Conservation (phyloP, 2,888 invertebrate species). For the Incurvaria masculella region DNA sequence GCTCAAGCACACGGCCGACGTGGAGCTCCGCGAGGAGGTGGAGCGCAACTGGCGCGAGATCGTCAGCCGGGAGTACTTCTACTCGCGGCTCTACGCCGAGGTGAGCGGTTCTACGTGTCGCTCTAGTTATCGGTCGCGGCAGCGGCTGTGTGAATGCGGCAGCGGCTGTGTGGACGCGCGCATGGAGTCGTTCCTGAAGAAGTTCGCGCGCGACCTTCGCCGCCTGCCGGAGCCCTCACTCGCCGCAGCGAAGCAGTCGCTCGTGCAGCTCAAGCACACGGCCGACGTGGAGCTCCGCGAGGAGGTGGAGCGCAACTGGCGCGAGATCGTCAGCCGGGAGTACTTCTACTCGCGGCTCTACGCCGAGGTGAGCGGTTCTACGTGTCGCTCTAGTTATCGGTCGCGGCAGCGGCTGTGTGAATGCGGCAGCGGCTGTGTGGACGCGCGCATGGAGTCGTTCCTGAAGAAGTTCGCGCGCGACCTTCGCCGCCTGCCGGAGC, state of each 20-base stretch:
- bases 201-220: slow-evolving; percentile 57
- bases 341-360: slow-evolving; percentile 76
- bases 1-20: slow-evolving; percentile 60
- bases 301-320: slow-evolving; percentile 75
- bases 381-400: too few relatives aligned
- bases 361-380: too few relatives aligned
- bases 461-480: slow-evolving; percentile 59
- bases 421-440: slow-evolving; percentile 58
- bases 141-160: too few relatives aligned
- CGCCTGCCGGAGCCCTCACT: slow-evolving; percentile 60
- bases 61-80: slow-evolving; percentile 65
- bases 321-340: slow-evolving; percentile 67
- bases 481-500: slow-evolving; percentile 54
- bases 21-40: slow-evolving; percentile 71
- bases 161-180: slow-evolving; percentile 66
- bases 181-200: slow-evolving; percentile 68
- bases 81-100: slow-evolving; percentile 71
- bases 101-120: too few relatives aligned
- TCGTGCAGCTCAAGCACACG: slow-evolving; percentile 72
- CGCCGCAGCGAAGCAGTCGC: slow-evolving; percentile 59
- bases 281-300: slow-evolving; percentile 74
- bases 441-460: slow-evolving; percentile 70
- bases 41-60: slow-evolving; percentile 81
- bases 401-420: too few relatives aligned
- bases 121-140: too few relatives aligned